These are phyloP conservation scores for Anguilla marmorata DNA, from an alignment of 2,797 vertebrate species.

Conservation along the genomic window DNA sequence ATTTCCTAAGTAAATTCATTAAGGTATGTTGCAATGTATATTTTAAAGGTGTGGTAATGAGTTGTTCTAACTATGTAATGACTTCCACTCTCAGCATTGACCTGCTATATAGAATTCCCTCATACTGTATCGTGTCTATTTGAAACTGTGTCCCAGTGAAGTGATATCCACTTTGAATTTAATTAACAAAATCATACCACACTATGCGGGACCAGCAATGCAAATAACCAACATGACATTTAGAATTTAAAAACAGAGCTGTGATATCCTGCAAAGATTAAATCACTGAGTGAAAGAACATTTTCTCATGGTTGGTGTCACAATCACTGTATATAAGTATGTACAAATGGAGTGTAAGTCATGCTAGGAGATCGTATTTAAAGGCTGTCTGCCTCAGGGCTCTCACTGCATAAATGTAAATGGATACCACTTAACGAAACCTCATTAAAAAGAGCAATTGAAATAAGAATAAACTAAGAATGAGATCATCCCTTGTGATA, in stretches of 20 bases:
- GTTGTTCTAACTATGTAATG: constrained; percentile 26
- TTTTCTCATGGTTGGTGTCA: neutral
- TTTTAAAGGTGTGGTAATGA: constrained; percentile 41
- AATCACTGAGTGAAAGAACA: neutral
- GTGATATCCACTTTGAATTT: constrained; percentile 33
- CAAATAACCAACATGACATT: neutral
- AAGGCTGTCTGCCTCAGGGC: too few species aligned
- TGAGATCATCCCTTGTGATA: too few species aligned
- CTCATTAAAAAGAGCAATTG: too few species aligned
- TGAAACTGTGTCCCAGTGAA: constrained; percentile 16
- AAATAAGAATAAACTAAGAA: too few species aligned
- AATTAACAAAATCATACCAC: neutral
- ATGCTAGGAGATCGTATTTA: neutral
- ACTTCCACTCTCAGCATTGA: constrained; percentile 6
- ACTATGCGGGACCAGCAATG: neutral
- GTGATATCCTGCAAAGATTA: neutral
- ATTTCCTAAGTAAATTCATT: constrained; percentile 14
- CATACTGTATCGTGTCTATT: neutral
- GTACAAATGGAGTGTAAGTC: neutral
- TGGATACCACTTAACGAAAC: too few species aligned
- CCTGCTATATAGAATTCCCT: constrained; percentile 37
- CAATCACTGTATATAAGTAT: neutral
- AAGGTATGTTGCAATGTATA: constrained; percentile 42
- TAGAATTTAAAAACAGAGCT: neutral
- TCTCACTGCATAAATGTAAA: too few species aligned